phyloP scores from a whole-genome alignment of 2,888 invertebrate species.

The Noctua janthina region DNA sequence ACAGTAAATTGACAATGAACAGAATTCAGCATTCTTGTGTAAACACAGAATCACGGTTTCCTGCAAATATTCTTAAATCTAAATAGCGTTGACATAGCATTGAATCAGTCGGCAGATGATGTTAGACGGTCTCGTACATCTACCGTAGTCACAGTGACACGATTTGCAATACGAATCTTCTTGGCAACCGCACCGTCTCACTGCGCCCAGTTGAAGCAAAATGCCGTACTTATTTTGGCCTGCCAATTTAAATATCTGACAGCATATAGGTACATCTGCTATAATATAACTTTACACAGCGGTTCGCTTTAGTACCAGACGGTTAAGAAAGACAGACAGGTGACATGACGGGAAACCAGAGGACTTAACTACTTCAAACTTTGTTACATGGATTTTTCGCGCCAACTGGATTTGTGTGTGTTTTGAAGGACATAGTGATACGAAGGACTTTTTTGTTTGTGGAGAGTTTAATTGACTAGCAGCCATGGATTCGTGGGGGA shows the following conservation, averaged over 20 bases:
- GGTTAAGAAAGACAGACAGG: conserved; percentile 68
- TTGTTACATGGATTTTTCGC: conserved; percentile 71
- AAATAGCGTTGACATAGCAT: conserved; percentile 40
- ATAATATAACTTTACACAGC: conserved; percentile 72
- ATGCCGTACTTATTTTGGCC: conserved; percentile 90
- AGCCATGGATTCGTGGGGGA: conserved; percentile 94
- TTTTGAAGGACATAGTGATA: conserved; percentile 61
- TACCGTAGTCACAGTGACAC: conserved; percentile 76
- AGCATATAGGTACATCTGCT: conserved; percentile 74
- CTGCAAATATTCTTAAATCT: conserved; percentile 21
- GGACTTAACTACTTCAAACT: conserved; percentile 60
- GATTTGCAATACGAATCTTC: conserved; percentile 87
- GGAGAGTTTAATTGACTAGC: conserved; percentile 60
- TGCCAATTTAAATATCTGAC: conserved; percentile 88
- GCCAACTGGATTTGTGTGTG: conserved; percentile 76
- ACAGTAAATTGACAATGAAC: conserved; percentile 13
- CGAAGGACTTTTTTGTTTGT: conserved; percentile 63
- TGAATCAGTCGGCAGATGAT: conserved; percentile 52
- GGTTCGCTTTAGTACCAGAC: conserved; percentile 73
- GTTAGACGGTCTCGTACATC: conserved; percentile 64
- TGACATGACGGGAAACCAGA: conserved; percentile 71
- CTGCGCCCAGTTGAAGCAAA: conserved; percentile 89
- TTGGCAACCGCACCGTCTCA: conserved; percentile 82
- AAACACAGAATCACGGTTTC: conserved; percentile 19
- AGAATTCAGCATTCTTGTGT: conserved; percentile 30